These are phyloP conservation scores for Zaprionus tsacasi DNA, from an alignment of 1,140 invertebrate genomes.

Conservation along the genomic window DNA sequence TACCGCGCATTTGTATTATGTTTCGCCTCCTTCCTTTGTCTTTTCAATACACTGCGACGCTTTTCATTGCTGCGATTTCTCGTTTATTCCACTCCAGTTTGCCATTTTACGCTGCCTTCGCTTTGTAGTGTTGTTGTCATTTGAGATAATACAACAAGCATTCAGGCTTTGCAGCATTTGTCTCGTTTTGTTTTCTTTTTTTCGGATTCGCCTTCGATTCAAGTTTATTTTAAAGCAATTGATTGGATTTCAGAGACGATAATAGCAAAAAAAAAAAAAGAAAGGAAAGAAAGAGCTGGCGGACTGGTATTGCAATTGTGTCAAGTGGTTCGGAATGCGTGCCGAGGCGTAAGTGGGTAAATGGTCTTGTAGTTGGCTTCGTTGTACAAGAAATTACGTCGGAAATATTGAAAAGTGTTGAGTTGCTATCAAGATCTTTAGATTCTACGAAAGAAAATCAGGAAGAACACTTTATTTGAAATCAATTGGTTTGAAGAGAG, in stretches of 20 bases:
- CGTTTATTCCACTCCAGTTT: constrained; percentile 7
- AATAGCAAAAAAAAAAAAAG: constrained; percentile 31
- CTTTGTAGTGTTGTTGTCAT: constrained; percentile 67
- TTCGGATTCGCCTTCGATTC: constrained; percentile 60
- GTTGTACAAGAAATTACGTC: constrained; percentile 9
- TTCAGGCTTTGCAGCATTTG: constrained; percentile 53
- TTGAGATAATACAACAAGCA: constrained; percentile 77
- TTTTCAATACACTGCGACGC: constrained; percentile 47
- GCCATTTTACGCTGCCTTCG: constrained; percentile 18
- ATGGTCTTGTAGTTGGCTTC: constrained; percentile 23
- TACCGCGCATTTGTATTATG: constrained; percentile 34
- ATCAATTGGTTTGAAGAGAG: neutral
- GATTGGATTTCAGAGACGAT: constrained; percentile 72
- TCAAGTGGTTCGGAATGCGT: constrained; percentile 41
- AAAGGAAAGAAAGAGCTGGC: too few species aligned
- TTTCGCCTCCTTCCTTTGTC: constrained; percentile 42
- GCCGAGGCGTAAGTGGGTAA: constrained; percentile 32
- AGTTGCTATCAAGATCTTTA: neutral
- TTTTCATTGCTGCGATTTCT: constrained; percentile 56
- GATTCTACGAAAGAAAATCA: neutral
- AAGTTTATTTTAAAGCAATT: constrained; percentile 81
- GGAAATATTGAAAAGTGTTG: constrained; percentile 5
- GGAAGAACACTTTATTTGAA: neutral
- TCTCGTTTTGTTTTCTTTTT: constrained; percentile 54
- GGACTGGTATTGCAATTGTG: constrained; percentile 13